Evolutionary conservation across 2,113 vertebrate genomes (phyloP).

Genomic region (Gallinago jamesoni): DNA sequence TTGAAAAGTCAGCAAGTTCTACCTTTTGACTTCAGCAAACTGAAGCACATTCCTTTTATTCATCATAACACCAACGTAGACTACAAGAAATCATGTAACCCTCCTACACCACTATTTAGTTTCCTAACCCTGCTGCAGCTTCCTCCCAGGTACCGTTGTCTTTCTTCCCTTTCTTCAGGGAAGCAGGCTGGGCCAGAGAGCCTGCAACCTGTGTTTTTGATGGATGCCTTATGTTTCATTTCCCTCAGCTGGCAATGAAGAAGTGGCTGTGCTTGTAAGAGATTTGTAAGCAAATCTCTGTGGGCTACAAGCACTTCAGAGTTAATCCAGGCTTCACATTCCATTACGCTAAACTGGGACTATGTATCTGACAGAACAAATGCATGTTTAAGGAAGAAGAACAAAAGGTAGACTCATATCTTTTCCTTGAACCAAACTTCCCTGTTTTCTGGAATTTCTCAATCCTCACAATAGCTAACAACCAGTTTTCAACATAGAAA

Average conservation of each 20-base stretch:
- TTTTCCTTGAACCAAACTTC: background rate
- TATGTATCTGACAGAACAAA: background rate
- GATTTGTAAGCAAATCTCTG: background rate
- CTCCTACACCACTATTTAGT: background rate
- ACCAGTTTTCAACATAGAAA: background rate
- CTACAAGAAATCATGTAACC: background rate
- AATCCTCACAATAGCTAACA: background rate
- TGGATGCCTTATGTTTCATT: fast-evolving
- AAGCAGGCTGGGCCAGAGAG: background rate
- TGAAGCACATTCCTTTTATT: background rate
- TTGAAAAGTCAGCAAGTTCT: background rate
- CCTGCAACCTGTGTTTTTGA: background rate
- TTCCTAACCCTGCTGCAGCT: background rate
- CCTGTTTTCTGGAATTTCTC: background rate
- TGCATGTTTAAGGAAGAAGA: background rate
- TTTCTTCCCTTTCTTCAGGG: background rate
- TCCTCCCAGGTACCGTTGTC: background rate
- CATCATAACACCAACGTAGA: background rate
- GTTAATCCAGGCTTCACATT: background rate
- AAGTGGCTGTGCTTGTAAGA: background rate
- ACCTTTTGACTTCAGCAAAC: background rate
- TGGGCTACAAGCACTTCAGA: background rate
- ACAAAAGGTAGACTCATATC: background rate
- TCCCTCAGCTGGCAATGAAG: background rate
- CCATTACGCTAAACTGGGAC: background rate